Base-by-base conservation (phyloP, 2,888 invertebrate species). In the Apoda limacodes region DNA sequence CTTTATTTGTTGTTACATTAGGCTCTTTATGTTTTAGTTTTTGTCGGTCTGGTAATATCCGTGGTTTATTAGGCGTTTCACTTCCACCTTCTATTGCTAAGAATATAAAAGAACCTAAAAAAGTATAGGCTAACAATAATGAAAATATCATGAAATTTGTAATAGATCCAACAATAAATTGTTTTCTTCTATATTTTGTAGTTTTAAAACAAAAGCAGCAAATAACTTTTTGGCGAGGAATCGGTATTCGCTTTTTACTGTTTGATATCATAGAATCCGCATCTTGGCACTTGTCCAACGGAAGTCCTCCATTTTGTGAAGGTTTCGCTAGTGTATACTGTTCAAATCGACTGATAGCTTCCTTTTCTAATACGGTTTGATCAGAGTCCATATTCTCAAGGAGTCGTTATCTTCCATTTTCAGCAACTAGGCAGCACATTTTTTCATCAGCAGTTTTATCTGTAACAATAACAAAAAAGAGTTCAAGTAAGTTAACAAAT, bases 91-190 rank as follows among this genome's bases (percentile, higher is more conserved):
- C 93, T 52, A 93, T 90, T 29, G 92, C 89, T 51, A 93, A 78
- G 70, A 93, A 93, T 70, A 93, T 88, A 63, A 93, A 89, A 34
- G 91, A 90, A 30, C 89, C 89, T 55, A 84, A 54, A 53, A 83
- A 82, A 20, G 93, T 93, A 65, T 93, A 93, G 13, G 90, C 91
- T 52, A 93, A 83, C 22, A 93, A 83, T 31, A 92, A 82, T 31
- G 88, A 83, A 69, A 93, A 93, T 64, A 93, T 92, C 46, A 91
- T 88, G 48, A 92, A 76, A 65, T 93, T 93, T 40, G 92, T 91
- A 46, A 91, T 82, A 40, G 90, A 84, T 9, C 90, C 89, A 32
- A 90, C 87, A 49, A 88, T 75, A 56, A 88, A 88, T 48, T 86
- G 84, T 68, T 71, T 80, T 70, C 71, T 66, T 55, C 75, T 66